Evolutionary conservation across 2,113 vertebrate species (phyloP), one percentile per base, ranked within the genome.

Genomic region (Thomomys bottae): DNA sequence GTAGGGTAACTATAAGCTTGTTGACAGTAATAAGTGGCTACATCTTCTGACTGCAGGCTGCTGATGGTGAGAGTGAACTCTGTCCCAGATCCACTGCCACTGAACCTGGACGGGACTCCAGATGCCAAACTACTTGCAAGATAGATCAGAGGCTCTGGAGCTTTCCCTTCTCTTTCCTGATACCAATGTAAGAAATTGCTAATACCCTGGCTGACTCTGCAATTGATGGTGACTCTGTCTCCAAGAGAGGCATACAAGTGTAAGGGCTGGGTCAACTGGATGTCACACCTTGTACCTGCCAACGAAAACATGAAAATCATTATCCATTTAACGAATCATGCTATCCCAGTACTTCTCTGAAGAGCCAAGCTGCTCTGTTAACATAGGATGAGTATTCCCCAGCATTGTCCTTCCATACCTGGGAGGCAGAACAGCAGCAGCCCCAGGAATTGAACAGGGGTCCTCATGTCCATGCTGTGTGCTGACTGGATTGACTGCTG

Each of bases 121-220:
- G 67, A 54, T 9, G 1, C 0, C 26, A 72, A 57, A 5, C 0
- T 32, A 12, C 34, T 32, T 61, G 78, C 36, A 0, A 36, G 1
- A 77, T 30, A 36, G 70, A 4, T 75, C 88, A 26, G 30, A 17
- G 18, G 17, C 49, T 54, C 18, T 14, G 49, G 45, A 6, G n/a
- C 3, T 36, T 94, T n/a, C 3, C n/a, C 32, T 49, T 78, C 68
- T 91, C 59, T 95, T 15, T 54, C 34, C 17, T 79, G 84, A 45
- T 61, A 84, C n/a, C 66, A 68, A 32, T 15, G 6, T 68, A 68
- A 68, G 0, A 6, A 8, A n/a, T 68, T 68, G 59, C n/a, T 68
- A 68, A 68, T 68, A 3, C 15, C 32, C n/a, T 68, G 32, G 34
- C 32, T 34, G 32, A 18, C 32, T 12, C n/a, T 14, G 66, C 66